Evolutionary conservation across 2,113 vertebrate species (phyloP).

Genomic region (Entomyzon cyanotis): DNA sequence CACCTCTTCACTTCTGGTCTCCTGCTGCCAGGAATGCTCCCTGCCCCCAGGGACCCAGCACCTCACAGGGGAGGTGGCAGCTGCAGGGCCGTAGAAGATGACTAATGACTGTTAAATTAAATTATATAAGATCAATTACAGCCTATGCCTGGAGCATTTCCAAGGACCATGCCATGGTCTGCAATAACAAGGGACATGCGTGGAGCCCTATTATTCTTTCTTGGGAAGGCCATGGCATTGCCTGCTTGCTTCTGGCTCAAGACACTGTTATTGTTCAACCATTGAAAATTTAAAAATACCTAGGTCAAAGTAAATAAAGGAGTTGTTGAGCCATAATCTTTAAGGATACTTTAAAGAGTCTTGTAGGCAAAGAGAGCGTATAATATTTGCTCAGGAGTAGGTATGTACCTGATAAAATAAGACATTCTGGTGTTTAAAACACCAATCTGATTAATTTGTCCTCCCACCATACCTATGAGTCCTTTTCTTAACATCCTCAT

Average conservation of each 20-base stretch:
- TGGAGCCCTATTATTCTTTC: conserved; percentile 2
- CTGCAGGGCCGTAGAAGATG: neutral
- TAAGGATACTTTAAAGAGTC: conserved; percentile 48
- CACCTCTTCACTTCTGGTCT: neutral
- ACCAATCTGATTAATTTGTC: conserved; percentile 12
- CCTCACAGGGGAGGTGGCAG: neutral
- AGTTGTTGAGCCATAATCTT: conserved; percentile 52
- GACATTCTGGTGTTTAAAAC: neutral
- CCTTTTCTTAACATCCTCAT: conserved; percentile 15
- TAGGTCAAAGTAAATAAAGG: conserved; percentile 42
- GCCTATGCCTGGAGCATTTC: conserved; percentile 14
- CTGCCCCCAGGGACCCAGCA: neutral
- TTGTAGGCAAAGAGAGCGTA: neutral
- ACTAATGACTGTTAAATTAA: conserved; percentile 39
- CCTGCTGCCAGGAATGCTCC: neutral
- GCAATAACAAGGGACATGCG: neutral
- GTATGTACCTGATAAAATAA: conserved; percentile 32
- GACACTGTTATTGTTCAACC: conserved; percentile 3
- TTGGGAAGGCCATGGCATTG: neutral
- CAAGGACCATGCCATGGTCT: neutral
- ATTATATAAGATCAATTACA: conserved; percentile 2
- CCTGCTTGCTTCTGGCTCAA: conserved; percentile 13
- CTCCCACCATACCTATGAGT: neutral
- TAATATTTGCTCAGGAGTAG: conserved; percentile 54
- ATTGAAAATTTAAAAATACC: conserved; percentile 1